A percentile compares a stretch with the other conserved stretches of the same genome.
phyloP scores from a whole-genome alignment of 1,140 invertebrate genomes.

The Ptiloglossa arizonensis region DNA sequence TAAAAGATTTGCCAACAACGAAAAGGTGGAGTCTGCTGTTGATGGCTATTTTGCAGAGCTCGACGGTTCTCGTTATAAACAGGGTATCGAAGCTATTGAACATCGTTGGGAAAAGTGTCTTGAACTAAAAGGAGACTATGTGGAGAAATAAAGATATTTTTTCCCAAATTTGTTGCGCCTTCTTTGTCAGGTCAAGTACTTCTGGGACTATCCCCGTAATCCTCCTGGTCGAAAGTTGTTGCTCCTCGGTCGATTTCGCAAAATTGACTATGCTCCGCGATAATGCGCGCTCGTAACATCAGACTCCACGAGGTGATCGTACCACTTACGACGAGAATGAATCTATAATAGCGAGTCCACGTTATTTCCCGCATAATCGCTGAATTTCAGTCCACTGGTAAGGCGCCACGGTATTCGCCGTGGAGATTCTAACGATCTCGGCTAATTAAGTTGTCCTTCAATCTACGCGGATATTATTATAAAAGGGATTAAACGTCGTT shows the following conservation, averaged over 20 bases:
- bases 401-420: neutral
- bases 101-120: no score
- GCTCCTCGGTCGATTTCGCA: neutral
- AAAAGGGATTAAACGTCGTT: slow-evolving; percentile 49
- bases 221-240: neutral
- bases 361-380: slow-evolving; percentile 30
- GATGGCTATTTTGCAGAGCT: no score
- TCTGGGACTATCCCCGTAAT: no score
- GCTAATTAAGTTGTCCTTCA: slow-evolving; percentile 48
- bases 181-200: no score
- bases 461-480: slow-evolving; percentile 50
- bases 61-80: no score
- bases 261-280: neutral
- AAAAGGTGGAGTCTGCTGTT: no score
- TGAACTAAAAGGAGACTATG: no score
- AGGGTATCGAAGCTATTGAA: no score
- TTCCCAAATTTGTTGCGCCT: no score
- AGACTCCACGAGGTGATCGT: neutral
- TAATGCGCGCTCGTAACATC: neutral
- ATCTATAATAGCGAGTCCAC: slow-evolving; percentile 18
- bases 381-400: slow-evolving; percentile 6
- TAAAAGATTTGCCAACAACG: no score
- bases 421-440: slow-evolving; percentile 30
- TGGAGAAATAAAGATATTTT: no score
- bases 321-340: slow-evolving; percentile 16